phyloP scores from a whole-genome alignment of 2,113 vertebrate genomes.

The Puffinus mauretanicus region DNA sequence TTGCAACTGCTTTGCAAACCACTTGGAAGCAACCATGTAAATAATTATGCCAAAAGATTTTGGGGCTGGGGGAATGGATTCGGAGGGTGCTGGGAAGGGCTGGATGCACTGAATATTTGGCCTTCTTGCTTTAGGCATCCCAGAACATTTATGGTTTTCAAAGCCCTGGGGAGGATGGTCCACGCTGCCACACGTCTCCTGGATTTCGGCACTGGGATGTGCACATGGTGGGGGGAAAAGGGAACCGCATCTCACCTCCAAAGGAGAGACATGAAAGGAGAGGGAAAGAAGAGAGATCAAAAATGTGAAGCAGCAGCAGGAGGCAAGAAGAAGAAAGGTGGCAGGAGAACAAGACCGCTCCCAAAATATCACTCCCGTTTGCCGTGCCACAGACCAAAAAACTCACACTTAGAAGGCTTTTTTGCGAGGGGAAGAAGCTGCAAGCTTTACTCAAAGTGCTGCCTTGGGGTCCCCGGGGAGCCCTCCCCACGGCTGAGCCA shows the following conservation, averaged over 20 bases:
- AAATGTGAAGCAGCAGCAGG: background rate
- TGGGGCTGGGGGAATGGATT: background rate
- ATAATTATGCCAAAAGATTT: background rate
- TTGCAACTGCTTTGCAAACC: rapidly evolving
- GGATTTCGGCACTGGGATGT: background rate
- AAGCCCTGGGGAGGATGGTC: background rate
- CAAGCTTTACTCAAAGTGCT: background rate
- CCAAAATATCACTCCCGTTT: background rate
- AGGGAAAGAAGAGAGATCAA: conserved; percentile 23
- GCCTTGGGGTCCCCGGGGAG: background rate
- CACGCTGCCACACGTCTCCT: rapidly evolving
- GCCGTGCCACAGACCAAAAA: background rate
- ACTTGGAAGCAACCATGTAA: background rate
- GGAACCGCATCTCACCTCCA: background rate
- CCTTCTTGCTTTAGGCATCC: background rate
- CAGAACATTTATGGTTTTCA: background rate
- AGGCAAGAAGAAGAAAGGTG: conserved; percentile 12
- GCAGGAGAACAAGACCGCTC: background rate
- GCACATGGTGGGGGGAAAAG: background rate
- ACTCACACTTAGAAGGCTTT: background rate
- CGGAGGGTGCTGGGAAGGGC: background rate
- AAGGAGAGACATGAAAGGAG: background rate
- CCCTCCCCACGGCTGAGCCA: background rate
- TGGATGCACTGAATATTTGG: background rate
- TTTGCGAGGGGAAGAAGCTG: background rate